Percentiles rank a stretch among this genome's conserved stretches.
These are phyloP conservation scores for Poecilia gillii DNA, from an alignment of 2,797 vertebrate species.

Conservation along the genomic window DNA sequence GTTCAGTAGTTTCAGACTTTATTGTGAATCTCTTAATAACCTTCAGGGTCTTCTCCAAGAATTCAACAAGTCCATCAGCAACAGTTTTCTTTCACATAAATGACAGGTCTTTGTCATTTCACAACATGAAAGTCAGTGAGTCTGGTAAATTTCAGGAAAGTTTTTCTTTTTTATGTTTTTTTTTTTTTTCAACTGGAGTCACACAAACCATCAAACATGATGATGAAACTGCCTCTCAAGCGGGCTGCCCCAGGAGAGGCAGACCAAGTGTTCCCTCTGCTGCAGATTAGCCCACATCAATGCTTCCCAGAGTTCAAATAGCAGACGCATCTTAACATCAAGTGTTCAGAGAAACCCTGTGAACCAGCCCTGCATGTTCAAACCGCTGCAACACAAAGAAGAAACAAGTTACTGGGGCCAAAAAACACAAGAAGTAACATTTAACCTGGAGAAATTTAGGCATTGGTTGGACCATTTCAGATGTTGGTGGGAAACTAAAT, in stretches of 20 bases:
- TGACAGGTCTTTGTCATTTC: constrained; percentile 6
- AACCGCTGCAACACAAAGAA: background rate
- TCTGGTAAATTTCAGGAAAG: background rate
- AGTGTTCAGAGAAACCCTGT: constrained; percentile 18
- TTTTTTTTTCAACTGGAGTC: constrained; percentile 5
- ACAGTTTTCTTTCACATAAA: constrained; percentile 1
- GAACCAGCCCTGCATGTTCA: constrained; percentile 12
- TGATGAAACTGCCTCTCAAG: constrained; percentile 25
- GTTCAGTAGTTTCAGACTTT: background rate
- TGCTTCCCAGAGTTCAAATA: constrained; percentile 35
- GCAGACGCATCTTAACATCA: constrained; percentile 14
- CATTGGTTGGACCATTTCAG: background rate
- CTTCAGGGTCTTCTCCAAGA: background rate
- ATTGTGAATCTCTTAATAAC: background rate
- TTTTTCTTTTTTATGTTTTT: constrained; percentile 1
- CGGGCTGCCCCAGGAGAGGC: constrained; percentile 18
- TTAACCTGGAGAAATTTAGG: background rate
- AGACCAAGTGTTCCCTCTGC: constrained; percentile 8
- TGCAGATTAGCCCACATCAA: constrained; percentile 25
- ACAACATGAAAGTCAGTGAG: constrained; percentile 8
- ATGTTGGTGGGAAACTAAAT: background rate
- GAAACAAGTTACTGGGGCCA: constrained; percentile 8
- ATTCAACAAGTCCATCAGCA: background rate
- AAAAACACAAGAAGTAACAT: constrained; percentile 1
- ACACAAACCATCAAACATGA: constrained; percentile 24